Conservation (phyloP, 2,888 invertebrate species). For the Heliconius ismenius region DNA sequence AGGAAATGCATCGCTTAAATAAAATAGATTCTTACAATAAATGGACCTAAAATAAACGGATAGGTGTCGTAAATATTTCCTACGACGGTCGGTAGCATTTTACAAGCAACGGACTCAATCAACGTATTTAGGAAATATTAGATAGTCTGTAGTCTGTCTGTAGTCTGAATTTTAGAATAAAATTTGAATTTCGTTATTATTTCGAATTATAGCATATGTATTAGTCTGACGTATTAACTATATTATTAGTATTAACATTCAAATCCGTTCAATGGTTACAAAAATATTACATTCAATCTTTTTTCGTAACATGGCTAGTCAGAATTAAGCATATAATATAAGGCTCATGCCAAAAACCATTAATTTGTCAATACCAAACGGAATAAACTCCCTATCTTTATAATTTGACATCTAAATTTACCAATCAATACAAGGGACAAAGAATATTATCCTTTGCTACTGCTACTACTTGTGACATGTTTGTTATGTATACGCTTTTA, state of each 20-base stretch:
- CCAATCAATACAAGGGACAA: not conserved
- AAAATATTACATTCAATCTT: no score
- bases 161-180: not conserved
- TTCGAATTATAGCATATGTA: not conserved
- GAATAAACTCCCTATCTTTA: not conserved
- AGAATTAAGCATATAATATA: no score
- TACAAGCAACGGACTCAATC: constrained; percentile 47
- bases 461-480: no score
- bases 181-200: constrained; percentile 4
- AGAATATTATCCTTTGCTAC: not conserved
- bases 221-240: no score
- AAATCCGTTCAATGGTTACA: no score
- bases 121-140: constrained; percentile 15
- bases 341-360: no score
- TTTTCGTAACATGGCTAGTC: no score
- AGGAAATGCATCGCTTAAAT: constrained; percentile 52
- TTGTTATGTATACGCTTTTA: not conserved
- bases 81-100: constrained; percentile 59
- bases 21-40: constrained; percentile 65
- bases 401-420: not conserved
- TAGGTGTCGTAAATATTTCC: constrained; percentile 69
- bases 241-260: no score
- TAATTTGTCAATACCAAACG: no score
- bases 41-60: constrained; percentile 67
- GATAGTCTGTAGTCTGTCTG: not conserved